Evolutionary conservation across 2,888 invertebrate genomes (phyloP).

Genomic region (Siphlonurus alternatus): DNA sequence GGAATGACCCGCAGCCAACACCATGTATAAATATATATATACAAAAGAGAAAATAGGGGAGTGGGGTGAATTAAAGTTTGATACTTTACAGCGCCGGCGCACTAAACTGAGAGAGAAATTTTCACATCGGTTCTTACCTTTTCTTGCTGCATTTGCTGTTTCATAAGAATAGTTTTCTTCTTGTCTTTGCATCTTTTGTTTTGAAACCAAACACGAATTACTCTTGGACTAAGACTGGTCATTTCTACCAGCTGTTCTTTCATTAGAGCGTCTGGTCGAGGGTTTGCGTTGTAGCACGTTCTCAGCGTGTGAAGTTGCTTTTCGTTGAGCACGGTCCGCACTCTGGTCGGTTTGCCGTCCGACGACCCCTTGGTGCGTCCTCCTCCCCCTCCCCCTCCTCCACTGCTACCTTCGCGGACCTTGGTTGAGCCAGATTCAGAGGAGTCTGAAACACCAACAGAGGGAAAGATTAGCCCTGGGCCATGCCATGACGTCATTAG

Average conservation of each 20-base stretch:
- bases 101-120: too few relatives aligned
- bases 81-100: background rate
- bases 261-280: slow-evolving; percentile 96
- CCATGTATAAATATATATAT: too few relatives aligned
- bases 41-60: background rate
- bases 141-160: slow-evolving; percentile 95
- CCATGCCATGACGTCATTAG: background rate
- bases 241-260: slow-evolving; percentile 99
- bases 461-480: too few relatives aligned
- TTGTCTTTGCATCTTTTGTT: slow-evolving; percentile 97
- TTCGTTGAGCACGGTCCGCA: slow-evolving; percentile 96
- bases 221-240: slow-evolving; percentile 92
- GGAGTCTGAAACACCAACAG: slow-evolving; percentile 48
- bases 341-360: slow-evolving; percentile 94
- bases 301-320: slow-evolving; percentile 94
- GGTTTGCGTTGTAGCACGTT: slow-evolving; percentile 95
- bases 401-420: slow-evolving; percentile 36
- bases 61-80: background rate
- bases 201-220: slow-evolving; percentile 99
- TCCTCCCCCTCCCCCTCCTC: slow-evolving; percentile 29
- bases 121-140: slow-evolving; percentile 78
- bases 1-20: background rate
- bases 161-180: slow-evolving; percentile 91
- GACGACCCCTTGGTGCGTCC: slow-evolving; percentile 29
- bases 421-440: slow-evolving; percentile 83